Conservation (phyloP, 2,888 invertebrate species). For the Ethmia dodecea region DNA sequence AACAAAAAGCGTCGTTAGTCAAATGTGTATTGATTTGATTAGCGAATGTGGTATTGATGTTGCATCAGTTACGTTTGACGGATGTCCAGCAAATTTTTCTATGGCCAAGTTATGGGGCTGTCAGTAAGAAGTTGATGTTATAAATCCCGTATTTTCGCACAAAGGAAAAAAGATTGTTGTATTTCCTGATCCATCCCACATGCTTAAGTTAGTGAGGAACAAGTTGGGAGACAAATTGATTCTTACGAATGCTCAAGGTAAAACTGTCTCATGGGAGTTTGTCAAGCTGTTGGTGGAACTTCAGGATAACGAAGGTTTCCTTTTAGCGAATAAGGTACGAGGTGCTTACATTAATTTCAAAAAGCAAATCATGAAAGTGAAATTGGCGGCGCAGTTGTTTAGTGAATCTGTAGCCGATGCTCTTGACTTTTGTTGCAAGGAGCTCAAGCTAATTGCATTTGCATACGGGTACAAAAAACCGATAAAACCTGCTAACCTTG, state of each 20-base stretch:
- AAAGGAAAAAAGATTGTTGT: slow-evolving; percentile 2
- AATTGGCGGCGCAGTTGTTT: slow-evolving; percentile 4
- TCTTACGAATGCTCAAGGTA: background rate
- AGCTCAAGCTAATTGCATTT: slow-evolving; percentile 10
- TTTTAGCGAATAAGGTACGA: slow-evolving; percentile 6
- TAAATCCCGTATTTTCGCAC: slow-evolving; percentile 1
- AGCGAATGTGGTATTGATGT: slow-evolving; percentile 5
- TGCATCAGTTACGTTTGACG: slow-evolving; percentile 6
- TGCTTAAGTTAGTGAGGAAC: slow-evolving; percentile 8
- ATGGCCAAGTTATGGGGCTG: slow-evolving; percentile 6
- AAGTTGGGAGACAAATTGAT: slow-evolving; percentile 2
- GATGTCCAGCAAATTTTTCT: slow-evolving; percentile 5
- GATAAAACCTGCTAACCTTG: background rate
- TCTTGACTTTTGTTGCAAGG: slow-evolving; percentile 8
- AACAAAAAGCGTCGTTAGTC: slow-evolving; percentile 5
- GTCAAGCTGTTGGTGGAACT: slow-evolving; percentile 1
- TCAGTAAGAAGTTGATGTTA: slow-evolving; percentile 1
- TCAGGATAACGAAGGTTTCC: slow-evolving; percentile 9
- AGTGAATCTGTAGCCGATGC: slow-evolving; percentile 14
- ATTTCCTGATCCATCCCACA: slow-evolving; percentile 7
- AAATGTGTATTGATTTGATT: slow-evolving; percentile 4
- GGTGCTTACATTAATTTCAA: slow-evolving; percentile 1
- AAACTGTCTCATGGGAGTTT: slow-evolving; percentile 1
- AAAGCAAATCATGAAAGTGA: slow-evolving; percentile 9
- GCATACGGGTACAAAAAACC: slow-evolving; percentile 5